These are phyloP conservation scores for Apostichopus californicus DNA, from an alignment of 35 echinoderm and acorn worm species.

Conservation along the genomic window DNA sequence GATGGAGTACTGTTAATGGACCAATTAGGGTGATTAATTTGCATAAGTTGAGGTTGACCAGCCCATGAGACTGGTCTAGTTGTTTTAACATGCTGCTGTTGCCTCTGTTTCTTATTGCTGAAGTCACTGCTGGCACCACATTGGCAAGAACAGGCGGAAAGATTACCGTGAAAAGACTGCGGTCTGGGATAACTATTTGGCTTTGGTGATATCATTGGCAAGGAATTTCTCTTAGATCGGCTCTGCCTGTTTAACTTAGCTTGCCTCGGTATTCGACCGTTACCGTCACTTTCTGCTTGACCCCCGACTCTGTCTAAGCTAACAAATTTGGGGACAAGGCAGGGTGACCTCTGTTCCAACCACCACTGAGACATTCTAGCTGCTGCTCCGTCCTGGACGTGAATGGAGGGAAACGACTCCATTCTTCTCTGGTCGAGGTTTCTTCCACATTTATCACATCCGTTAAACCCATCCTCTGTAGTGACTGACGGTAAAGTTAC, in stretches of 20 bases:
- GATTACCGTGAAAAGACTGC: conserved; percentile 51
- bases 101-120: conserved; percentile 17
- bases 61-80: conserved; percentile 43
- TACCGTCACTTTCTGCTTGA: not conserved
- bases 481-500: not conserved
- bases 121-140: conserved; percentile 9
- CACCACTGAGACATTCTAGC: conserved; percentile 58
- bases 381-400: conserved; percentile 43
- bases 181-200: conserved; percentile 54
- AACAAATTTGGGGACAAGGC: conserved; percentile 5
- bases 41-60: conserved; percentile 8
- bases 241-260: not conserved
- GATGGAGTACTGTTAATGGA: conserved; percentile 46
- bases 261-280: conserved; percentile 1
- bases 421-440: not conserved
- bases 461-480: not conserved
- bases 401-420: conserved; percentile 31
- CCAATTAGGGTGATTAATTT: conserved; percentile 11
- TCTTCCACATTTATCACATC: conserved; percentile 7
- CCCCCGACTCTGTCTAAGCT: not conserved
- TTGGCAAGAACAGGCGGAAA: conserved; percentile 43
- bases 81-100: not conserved
- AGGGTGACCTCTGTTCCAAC: conserved; percentile 46
- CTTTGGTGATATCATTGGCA: conserved; percentile 41
- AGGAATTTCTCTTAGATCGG: conserved; percentile 33